These are phyloP conservation scores for Mustela erminea DNA, from an alignment of 2,797 vertebrate species.

Conservation along the genomic window DNA sequence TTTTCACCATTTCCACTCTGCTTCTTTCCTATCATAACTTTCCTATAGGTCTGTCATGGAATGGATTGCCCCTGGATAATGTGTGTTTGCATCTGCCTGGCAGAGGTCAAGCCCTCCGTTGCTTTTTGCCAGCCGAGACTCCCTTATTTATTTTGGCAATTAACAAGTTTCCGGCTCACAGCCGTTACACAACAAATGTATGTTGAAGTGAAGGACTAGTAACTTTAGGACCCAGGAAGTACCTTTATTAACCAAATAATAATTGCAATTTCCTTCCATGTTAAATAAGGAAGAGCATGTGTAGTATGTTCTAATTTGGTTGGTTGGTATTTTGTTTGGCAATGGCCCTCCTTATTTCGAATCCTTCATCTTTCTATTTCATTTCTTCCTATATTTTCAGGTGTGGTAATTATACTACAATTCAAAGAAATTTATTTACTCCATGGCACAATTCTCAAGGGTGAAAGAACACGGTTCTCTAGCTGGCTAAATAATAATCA, in stretches of 20 bases:
- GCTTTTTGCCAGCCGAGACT: background rate
- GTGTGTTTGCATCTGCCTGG: background rate
- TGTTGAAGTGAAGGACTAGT: slow-evolving; percentile 23
- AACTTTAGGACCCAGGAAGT: background rate
- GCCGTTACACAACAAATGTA: background rate
- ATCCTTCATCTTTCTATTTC: background rate
- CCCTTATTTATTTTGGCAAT: slow-evolving; percentile 14
- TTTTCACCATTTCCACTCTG: background rate
- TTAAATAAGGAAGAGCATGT: background rate
- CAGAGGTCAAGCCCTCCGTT: background rate
- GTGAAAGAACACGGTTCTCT: background rate
- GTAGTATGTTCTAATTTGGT: slow-evolving; percentile 19
- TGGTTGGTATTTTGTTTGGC: slow-evolving; percentile 23
- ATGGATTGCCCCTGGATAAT: background rate
- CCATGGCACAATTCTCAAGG: background rate
- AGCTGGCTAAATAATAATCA: slow-evolving; percentile 10
- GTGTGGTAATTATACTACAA: background rate
- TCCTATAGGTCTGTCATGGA: background rate
- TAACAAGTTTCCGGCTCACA: background rate
- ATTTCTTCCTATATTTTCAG: slow-evolving; percentile 33
- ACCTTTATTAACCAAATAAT: slow-evolving; percentile 29
- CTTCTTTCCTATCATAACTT: background rate
- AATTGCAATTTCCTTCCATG: background rate
- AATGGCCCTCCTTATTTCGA: background rate
- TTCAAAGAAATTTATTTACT: slow-evolving; percentile 32